Conservation (phyloP, 1,140 invertebrate species). For the Saccostrea cuccullata region DNA sequence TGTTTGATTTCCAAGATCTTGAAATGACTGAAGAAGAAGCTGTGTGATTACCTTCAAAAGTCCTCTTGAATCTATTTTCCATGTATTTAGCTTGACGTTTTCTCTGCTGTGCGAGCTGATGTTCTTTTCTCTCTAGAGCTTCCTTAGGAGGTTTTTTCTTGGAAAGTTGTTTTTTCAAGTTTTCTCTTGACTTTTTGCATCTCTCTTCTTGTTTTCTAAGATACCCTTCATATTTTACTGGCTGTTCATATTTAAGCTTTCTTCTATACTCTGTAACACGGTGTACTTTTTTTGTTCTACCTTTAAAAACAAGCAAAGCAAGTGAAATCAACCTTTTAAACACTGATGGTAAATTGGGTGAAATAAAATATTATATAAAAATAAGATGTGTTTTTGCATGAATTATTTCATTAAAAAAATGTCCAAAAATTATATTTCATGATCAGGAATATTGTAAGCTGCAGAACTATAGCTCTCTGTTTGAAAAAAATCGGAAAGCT, state of each 20-base stretch:
- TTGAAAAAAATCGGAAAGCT: too few species aligned
- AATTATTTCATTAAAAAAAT: too few species aligned
- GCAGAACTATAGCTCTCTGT: too few species aligned
- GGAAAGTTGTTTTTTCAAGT: slow-evolving; percentile 17
- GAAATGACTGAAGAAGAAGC: neutral
- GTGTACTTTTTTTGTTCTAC: neutral
- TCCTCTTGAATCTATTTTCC: slow-evolving; percentile 19
- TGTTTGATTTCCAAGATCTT: neutral
- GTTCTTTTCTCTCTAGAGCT: neutral
- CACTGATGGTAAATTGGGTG: too few species aligned
- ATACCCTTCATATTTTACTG: neutral
- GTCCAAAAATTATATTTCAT: too few species aligned
- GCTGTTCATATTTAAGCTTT: neutral
- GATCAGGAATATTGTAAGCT: too few species aligned
- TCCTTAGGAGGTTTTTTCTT: slow-evolving; percentile 1
- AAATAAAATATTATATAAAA: too few species aligned
- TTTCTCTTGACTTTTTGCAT: neutral
- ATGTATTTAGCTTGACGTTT: slow-evolving; percentile 42
- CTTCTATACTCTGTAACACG: neutral
- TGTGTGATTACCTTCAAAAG: neutral
- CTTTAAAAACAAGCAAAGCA: neutral
- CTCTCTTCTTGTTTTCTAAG: neutral
- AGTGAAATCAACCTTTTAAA: too few species aligned
- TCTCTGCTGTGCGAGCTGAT: slow-evolving; percentile 29
- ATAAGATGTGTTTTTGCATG: too few species aligned